These are phyloP conservation scores for Orchestia grillus DNA, from an alignment of 1,140 invertebrate species.

Conservation along the genomic window DNA sequence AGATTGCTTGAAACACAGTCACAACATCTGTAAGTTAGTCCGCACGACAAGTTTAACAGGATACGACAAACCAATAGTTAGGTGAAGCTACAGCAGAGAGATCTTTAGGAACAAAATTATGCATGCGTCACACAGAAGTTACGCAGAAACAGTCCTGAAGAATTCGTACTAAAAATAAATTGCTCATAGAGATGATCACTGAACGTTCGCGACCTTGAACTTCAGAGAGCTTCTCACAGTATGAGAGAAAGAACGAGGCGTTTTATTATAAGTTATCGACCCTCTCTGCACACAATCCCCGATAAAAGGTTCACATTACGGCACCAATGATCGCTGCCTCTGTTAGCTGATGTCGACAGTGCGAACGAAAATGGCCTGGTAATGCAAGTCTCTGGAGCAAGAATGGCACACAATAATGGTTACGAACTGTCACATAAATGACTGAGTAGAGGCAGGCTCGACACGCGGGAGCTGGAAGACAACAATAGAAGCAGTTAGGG, in stretches of 20 bases:
- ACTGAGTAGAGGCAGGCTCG: neutral
- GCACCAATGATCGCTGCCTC: neutral
- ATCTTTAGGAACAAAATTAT: no score
- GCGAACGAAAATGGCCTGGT: neutral
- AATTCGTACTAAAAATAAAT: no score
- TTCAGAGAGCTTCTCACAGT: neutral
- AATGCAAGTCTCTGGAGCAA: neutral
- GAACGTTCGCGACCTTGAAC: no score
- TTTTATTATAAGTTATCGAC: neutral
- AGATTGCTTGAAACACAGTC: neutral
- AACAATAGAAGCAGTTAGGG: neutral
- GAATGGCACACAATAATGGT: neutral
- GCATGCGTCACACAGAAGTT: no score
- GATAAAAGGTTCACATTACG: neutral
- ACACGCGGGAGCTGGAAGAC: neutral
- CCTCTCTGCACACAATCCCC: neutral
- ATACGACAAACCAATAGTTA: no score
- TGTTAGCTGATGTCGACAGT: neutral
- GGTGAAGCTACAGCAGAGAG: no score
- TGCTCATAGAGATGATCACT: no score
- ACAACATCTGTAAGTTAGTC: neutral
- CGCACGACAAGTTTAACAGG: no score
- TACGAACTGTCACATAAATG: neutral
- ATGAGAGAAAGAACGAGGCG: neutral
- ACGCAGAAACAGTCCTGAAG: no score